Evolutionary conservation across 2,888 invertebrate species (phyloP), one percentile per base, ranked within the genome.

Genomic region (Eledone cirrhosa): DNA sequence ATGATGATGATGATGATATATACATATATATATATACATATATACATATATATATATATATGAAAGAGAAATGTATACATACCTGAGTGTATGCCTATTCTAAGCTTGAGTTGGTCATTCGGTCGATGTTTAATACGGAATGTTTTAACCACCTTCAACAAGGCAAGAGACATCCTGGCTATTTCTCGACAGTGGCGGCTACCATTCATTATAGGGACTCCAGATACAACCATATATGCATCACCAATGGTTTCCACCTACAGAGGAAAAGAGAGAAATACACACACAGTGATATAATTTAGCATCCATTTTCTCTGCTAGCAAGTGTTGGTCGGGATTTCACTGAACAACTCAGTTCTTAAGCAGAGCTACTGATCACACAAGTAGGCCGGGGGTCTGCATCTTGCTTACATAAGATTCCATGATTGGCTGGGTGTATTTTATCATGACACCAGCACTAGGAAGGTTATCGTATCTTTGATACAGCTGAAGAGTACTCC

Each of bases 81-180:
- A 91, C 92, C 92, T 74, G 96, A 95, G 92, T 99, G 98, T 85
- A 99, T 93, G 77, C 98, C 98, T 85, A 99, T 98, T 82, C 98
- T 93, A 31, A 99, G 93, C 89, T 95, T 96, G 47, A 99, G 93
- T 86, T 96, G 95, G 86, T 97, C 96, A 76, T 93, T 93, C 0
- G 97, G 98, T 80, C 96, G 92, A 91, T 99, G 99, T 80, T 95
- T 93, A 86, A 99, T 98, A 81, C 93, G 93, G 92, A 99, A 99
- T 83, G 94, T 94, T 89, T 94, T 93, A 11, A 98, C 97, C 1
- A 95, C 94, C 79, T 95, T 94, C 79, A 97, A 92, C 16, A 99
- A 92, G 0, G 96, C 95, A 78, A 99, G 91, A 0, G 98, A 95
- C 94, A 98, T 95, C 53, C 96, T 93, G 0, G 97, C 96, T 76